Percentiles rank a stretch among this genome's conserved stretches.
Evolutionary conservation across 1,140 invertebrate genomes (phyloP).

Genomic region (Panagrolaimus sp.): DNA sequence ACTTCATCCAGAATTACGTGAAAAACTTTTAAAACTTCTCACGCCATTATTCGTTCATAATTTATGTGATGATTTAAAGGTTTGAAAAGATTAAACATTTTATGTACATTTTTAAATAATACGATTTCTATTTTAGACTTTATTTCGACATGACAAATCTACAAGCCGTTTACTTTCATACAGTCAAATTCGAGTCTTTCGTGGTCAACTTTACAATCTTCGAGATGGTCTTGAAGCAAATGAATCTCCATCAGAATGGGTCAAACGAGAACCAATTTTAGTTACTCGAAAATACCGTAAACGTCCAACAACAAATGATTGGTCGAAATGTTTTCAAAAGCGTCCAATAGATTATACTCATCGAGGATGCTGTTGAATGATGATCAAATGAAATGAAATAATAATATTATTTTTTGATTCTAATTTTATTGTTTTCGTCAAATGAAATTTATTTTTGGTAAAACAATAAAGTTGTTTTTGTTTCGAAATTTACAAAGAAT

Average conservation of each 20-base stretch:
- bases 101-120: neutral
- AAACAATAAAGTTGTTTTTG: too few relatives aligned
- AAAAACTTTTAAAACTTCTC: constrained; percentile 32
- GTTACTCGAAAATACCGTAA: constrained; percentile 23
- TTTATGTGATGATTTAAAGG: constrained; percentile 44
- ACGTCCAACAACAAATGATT: constrained; percentile 22
- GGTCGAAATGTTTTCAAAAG: constrained; percentile 24
- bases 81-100: too few relatives aligned
- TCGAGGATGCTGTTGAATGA: constrained; percentile 22
- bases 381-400: too few relatives aligned
- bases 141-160: constrained; percentile 33
- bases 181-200: constrained; percentile 46
- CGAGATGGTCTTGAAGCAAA: constrained; percentile 17
- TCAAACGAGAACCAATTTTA: constrained; percentile 30
- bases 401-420: too few relatives aligned
- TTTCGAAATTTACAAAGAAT: too few relatives aligned
- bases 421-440: too few relatives aligned
- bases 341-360: constrained; percentile 18
- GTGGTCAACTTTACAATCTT: constrained; percentile 45
- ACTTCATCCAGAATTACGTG: constrained; percentile 28
- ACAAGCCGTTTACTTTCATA: constrained; percentile 34
- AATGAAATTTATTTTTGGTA: too few relatives aligned
- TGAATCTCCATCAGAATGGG: constrained; percentile 33
- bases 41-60: constrained; percentile 46
- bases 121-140: constrained; percentile 3